These are phyloP conservation scores for Pseudonaja textilis DNA, from an alignment of 2,113 vertebrate species.

Conservation along the genomic window DNA sequence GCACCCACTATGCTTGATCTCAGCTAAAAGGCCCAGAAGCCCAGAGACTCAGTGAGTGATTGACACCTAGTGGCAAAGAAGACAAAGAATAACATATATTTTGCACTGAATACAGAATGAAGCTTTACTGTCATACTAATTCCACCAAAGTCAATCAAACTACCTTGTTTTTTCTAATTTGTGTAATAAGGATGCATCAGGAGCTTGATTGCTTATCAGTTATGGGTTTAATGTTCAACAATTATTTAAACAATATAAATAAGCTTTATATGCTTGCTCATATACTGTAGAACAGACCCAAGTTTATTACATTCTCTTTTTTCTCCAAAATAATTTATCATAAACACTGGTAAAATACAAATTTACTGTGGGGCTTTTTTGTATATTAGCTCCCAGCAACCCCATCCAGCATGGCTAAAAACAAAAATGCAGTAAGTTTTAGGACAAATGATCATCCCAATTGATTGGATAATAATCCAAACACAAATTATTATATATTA, in stretches of 20 bases:
- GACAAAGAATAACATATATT: background rate
- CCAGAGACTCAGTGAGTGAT: background rate
- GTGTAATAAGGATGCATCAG: background rate
- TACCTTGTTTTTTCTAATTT: background rate
- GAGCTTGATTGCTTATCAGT: background rate
- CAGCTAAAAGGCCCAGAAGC: background rate
- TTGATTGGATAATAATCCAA: background rate
- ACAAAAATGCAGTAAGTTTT: background rate
- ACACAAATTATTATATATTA: background rate
- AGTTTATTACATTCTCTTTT: background rate
- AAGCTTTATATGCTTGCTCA: background rate
- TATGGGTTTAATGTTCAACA: background rate
- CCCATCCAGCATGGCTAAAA: background rate
- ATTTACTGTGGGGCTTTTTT: background rate
- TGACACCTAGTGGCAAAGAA: background rate
- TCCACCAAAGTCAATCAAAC: background rate
- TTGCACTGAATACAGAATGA: background rate
- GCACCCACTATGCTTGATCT: background rate
- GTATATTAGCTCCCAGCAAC: background rate
- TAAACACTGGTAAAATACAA: background rate
- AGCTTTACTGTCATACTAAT: background rate
- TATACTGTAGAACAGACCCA: background rate
- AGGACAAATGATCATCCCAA: background rate
- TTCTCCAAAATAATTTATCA: background rate
- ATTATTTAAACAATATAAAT: background rate